These are phyloP conservation scores for Siniperca scherzeri DNA, from an alignment of 2,797 vertebrate genomes.

Conservation along the genomic window DNA sequence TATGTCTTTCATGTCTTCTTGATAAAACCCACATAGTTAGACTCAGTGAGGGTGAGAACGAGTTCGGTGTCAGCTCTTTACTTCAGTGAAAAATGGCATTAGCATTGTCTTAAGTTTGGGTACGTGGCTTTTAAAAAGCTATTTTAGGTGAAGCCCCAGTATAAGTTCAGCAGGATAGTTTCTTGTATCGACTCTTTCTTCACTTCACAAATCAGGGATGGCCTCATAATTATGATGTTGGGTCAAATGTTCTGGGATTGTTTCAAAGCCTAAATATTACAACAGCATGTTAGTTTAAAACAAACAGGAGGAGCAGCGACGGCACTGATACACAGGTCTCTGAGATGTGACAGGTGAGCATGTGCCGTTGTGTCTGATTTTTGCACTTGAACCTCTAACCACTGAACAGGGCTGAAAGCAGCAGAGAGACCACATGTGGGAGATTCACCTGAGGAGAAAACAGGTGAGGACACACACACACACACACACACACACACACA, in stretches of 20 bases:
- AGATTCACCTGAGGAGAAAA: slow-evolving; percentile 24
- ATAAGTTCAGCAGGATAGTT: no score
- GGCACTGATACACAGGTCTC: no score
- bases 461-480: slow-evolving; percentile 63
- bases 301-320: no score
- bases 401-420: slow-evolving; percentile 76
- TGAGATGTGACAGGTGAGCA: no score
- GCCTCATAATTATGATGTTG: no score
- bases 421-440: background rate
- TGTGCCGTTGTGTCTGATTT: slow-evolving; percentile 1
- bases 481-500: slow-evolving; percentile 20
- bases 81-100: background rate
- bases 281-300: no score
- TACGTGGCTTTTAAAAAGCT: background rate
- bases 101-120: background rate
- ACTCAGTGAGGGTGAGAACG: background rate
- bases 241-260: no score
- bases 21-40: background rate
- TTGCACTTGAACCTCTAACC: slow-evolving; percentile 22
- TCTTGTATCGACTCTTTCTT: no score
- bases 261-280: no score
- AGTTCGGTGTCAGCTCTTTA: background rate
- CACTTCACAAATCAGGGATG: no score
- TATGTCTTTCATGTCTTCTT: background rate
- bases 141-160: background rate